phyloP scores from a whole-genome alignment of 2,113 vertebrate genomes.

The Zosterops hypoxanthus region DNA sequence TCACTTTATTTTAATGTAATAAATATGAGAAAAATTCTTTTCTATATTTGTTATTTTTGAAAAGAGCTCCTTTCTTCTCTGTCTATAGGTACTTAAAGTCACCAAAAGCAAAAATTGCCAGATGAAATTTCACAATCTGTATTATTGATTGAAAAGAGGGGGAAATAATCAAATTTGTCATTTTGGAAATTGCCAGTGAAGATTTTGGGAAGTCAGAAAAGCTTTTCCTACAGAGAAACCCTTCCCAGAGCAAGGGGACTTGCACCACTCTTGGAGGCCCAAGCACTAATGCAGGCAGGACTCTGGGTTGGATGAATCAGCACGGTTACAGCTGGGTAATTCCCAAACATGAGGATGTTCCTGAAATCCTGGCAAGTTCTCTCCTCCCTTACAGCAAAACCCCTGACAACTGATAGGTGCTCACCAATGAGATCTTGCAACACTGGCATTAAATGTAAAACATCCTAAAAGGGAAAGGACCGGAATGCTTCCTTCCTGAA shows the following conservation, averaged over 20 bases:
- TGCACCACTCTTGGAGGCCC: fast-evolving
- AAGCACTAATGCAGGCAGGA: background rate
- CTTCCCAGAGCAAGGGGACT: fast-evolving
- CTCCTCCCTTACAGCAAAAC: background rate
- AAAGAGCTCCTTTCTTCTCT: fast-evolving
- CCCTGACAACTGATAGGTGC: background rate
- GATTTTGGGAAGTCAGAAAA: background rate
- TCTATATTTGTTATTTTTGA: background rate
- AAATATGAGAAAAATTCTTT: background rate
- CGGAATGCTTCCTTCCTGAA: background rate
- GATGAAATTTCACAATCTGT: background rate
- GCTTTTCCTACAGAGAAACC: fast-evolving
- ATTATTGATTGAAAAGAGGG: background rate
- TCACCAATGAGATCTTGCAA: background rate
- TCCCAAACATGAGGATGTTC: background rate
- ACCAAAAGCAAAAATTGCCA: background rate
- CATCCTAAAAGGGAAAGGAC: background rate
- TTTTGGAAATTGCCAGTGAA: background rate
- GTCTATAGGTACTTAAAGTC: background rate
- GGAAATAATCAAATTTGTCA: background rate
- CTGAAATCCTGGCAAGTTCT: background rate
- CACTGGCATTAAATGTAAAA: background rate
- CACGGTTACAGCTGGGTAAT: fast-evolving
- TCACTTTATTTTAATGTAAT: background rate
- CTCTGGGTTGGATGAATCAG: fast-evolving